phyloP scores from a whole-genome alignment of 2,888 invertebrate genomes.

The Uloborus plumipes region DNA sequence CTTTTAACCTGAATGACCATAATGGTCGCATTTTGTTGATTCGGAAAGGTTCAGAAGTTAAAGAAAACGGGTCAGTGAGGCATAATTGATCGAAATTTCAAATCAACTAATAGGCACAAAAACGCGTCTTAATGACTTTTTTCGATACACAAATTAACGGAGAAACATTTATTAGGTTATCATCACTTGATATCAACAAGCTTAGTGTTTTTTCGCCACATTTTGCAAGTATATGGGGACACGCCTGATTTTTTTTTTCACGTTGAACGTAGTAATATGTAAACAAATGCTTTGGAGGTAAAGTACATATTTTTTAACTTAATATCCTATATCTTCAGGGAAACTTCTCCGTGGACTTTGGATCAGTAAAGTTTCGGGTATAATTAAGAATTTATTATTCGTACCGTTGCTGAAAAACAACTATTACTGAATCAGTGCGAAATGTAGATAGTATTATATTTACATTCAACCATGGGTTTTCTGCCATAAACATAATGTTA shows the following conservation, averaged over 20 bases:
- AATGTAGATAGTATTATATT: too few species aligned
- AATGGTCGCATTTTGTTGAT: slow-evolving; percentile 19
- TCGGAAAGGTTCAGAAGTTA: not conserved
- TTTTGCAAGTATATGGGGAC: slow-evolving; percentile 5
- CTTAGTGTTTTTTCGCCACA: slow-evolving; percentile 47
- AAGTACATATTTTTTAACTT: too few species aligned
- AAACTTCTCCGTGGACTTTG: too few species aligned
- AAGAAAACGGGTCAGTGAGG: slow-evolving; percentile 48
- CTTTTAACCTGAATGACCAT: slow-evolving; percentile 46
- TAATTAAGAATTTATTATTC: too few species aligned
- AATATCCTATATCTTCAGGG: too few species aligned
- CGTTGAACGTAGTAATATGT: too few species aligned
- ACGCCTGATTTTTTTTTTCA: not conserved
- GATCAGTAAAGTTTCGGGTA: too few species aligned
- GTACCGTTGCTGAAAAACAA: too few species aligned
- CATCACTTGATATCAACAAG: slow-evolving; percentile 41
- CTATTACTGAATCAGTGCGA: too few species aligned
- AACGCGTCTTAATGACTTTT: not conserved
- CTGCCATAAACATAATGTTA: too few species aligned
- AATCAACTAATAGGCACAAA: not conserved
- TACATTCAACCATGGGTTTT: too few species aligned
- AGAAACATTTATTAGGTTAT: slow-evolving; percentile 45
- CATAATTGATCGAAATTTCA: slow-evolving; percentile 41
- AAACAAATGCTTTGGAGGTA: too few species aligned
- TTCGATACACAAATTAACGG: not conserved